phyloP scores from a whole-genome alignment of 2,113 vertebrate genomes.

The Azemiops feae region DNA sequence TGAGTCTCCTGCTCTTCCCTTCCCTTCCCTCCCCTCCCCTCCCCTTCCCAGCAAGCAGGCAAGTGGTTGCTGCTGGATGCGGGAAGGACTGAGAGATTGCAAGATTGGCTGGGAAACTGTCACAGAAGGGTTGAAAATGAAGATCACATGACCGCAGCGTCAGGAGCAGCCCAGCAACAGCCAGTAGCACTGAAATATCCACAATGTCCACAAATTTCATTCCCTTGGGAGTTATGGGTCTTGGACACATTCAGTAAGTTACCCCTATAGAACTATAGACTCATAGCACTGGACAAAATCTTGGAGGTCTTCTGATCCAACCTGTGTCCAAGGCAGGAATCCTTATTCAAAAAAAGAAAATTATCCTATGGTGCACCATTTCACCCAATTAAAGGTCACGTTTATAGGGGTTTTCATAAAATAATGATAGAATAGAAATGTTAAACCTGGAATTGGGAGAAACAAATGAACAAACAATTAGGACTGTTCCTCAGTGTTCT shows the following conservation, averaged over 20 bases:
- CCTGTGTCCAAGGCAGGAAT: background rate
- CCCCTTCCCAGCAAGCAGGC: background rate
- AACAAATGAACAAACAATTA: background rate
- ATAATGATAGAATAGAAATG: fast-evolving
- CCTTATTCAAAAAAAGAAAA: background rate
- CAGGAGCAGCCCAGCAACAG: background rate
- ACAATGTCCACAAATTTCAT: background rate
- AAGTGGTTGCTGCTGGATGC: background rate
- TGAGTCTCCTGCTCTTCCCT: background rate
- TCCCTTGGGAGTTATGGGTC: background rate
- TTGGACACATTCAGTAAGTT: background rate
- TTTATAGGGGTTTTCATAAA: background rate
- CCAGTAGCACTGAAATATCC: background rate
- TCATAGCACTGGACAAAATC: background rate
- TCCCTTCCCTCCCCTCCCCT: no score
- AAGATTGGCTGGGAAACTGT: background rate
- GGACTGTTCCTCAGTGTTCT: background rate
- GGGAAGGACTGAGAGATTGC: background rate
- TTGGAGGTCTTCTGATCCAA: background rate
- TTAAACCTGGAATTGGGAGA: background rate
- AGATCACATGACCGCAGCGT: background rate
- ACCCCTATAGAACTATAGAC: background rate
- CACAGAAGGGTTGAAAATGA: background rate
- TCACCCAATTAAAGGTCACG: background rate
- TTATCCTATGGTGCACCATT: background rate